Base-by-base conservation (phyloP, 2,797 vertebrate species). In the Coreius guichenoti region DNA sequence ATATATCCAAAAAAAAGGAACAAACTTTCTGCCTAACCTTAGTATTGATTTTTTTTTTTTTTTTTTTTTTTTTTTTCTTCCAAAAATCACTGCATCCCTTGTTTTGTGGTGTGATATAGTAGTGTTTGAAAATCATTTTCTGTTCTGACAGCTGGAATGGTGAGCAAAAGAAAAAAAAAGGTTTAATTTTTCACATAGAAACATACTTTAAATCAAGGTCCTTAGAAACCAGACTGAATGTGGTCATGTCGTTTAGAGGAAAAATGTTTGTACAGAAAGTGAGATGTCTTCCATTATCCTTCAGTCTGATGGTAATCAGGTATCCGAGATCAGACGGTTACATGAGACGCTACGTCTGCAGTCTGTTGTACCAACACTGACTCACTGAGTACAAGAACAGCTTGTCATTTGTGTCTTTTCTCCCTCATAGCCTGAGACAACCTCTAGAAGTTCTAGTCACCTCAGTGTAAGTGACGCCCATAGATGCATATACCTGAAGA, bases 371-470 rank as follows among this genome's bases (percentile, higher is more conserved):
- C 26, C 68, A 45, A 21, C 36, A 26, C 45, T 51, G 45, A 51
- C 45, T 80, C 63, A 68, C 3, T 49, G 26, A 80, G 78, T 39
- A 69, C 47, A 19, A 47, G 54, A 63, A 73, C 63, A 63, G 74
- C 31, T 76, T 56, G 74, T 76, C 76, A 36, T n/a, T 43, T 13
- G 11, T 81, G 49, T 70, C 23, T 51, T 17, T 29, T 2, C n/a
- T 26, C 2, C 23, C 29, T 74, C 29, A 3, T 61, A 47, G 68
- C 19, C 54, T 29, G 36, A 73, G 54, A 82, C 39, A 49, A n/a
- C 70, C 70, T 63, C 56, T 49, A 65, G 56, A 49, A 19, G 56
- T 36, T 74, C 14, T 14, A 36, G 36, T 36, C 36, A 4, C n/a
- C 21, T 17, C 16, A 61, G 75, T 61, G 14, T 17, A 78, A 39